phyloP scores from a whole-genome alignment of 2,113 vertebrate genomes.

The Gasterosteus aculeatus region DNA sequence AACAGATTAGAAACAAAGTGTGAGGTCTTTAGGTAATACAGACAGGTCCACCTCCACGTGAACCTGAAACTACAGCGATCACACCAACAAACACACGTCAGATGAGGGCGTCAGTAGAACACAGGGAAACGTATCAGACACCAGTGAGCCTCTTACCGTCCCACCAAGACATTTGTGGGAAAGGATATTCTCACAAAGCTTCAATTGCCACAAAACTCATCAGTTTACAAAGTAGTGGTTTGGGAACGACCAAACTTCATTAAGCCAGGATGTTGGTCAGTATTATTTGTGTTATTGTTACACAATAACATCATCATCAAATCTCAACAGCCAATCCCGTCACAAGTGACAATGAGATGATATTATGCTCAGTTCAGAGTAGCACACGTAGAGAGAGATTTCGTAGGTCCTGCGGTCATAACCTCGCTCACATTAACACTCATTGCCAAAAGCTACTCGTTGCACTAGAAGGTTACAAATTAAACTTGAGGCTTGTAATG shows the following conservation, averaged over 20 bases:
- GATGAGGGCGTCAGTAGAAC: too few relatives aligned
- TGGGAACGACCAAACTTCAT: not conserved
- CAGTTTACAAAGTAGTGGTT: not conserved
- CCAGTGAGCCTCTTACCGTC: not conserved
- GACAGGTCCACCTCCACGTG: conserved; percentile 1
- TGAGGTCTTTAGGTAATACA: not conserved
- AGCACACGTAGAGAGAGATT: not conserved
- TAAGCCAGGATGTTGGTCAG: too few relatives aligned
- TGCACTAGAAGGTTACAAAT: not conserved
- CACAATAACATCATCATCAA: too few relatives aligned
- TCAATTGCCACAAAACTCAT: not conserved
- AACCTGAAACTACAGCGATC: not conserved
- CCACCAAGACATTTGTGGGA: not conserved
- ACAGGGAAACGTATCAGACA: too few relatives aligned
- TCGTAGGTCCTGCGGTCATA: not conserved
- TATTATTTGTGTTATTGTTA: not conserved
- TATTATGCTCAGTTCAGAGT: not conserved
- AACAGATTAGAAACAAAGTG: conserved; percentile 16
- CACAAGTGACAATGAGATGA: not conserved
- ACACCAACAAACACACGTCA: not conserved
- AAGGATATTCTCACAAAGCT: not conserved
- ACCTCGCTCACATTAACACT: not conserved
- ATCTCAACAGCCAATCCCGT: not conserved
- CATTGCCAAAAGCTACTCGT: not conserved
- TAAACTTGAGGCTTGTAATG: not conserved